phyloP scores from a whole-genome alignment of 2,888 invertebrate species.

The Sphaerophoria taeniata region DNA sequence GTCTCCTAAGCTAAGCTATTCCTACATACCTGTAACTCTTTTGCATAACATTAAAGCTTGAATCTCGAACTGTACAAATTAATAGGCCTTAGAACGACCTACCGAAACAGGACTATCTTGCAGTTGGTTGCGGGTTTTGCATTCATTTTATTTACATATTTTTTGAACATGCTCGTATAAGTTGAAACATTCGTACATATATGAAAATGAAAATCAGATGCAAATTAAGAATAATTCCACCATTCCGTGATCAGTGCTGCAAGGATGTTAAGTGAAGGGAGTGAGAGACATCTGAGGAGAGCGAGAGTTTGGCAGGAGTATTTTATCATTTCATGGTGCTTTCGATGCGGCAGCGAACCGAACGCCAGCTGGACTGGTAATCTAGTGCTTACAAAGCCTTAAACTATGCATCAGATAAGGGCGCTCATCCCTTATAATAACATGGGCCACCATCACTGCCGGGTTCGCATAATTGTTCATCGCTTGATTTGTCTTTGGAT shows the following conservation, averaged over 20 bases:
- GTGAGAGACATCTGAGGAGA: background rate
- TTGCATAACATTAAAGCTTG: slow-evolving; percentile 67
- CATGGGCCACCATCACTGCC: slow-evolving; percentile 41
- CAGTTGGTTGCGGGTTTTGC: too few species aligned
- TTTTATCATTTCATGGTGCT: slow-evolving; percentile 14
- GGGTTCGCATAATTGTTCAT: slow-evolving; percentile 51
- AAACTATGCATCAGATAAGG: slow-evolving; percentile 72
- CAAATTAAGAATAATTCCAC: slow-evolving; percentile 55
- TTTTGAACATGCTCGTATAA: slow-evolving; percentile 20
- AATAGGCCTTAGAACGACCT: slow-evolving; percentile 59
- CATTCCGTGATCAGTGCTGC: slow-evolving; percentile 32
- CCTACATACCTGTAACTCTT: slow-evolving; percentile 55
- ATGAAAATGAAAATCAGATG: slow-evolving; percentile 45
- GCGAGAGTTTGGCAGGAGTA: slow-evolving; percentile 13
- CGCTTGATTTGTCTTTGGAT: slow-evolving; percentile 39
- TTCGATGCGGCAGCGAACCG: background rate
- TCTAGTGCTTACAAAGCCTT: slow-evolving; percentile 67
- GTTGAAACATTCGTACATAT: background rate
- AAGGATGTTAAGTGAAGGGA: too few species aligned
- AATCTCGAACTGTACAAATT: slow-evolving; percentile 51
- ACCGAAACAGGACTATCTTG: slow-evolving; percentile 34
- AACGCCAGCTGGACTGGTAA: slow-evolving; percentile 50
- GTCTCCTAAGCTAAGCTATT: slow-evolving; percentile 12
- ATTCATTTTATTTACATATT: slow-evolving; percentile 37
- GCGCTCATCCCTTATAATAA: slow-evolving; percentile 65